These are phyloP conservation scores for Lycaena phlaeas DNA, from an alignment of 2,888 invertebrate genomes.

Conservation along the genomic window DNA sequence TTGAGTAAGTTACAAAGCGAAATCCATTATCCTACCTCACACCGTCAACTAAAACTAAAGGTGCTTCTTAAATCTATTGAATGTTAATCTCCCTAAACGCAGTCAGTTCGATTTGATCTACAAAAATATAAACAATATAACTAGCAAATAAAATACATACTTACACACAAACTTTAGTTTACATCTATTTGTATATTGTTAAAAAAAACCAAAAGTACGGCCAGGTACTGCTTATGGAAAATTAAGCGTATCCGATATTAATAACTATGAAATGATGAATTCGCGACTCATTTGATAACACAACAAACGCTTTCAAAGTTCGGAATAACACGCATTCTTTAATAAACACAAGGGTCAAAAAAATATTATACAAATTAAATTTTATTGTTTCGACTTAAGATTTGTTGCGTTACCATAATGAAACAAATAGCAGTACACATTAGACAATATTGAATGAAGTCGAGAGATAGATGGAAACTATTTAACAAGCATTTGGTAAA, in stretches of 20 bases:
- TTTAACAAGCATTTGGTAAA: constrained; percentile 9
- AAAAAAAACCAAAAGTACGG: constrained; percentile 54
- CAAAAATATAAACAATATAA: constrained; percentile 56
- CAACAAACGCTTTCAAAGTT: not conserved
- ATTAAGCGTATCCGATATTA: constrained; percentile 54
- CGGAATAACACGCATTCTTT: too few relatives aligned
- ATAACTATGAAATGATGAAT: not conserved
- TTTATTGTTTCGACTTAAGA: too few relatives aligned
- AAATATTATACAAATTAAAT: too few relatives aligned
- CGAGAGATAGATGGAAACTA: not conserved
- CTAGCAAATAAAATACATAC: constrained; percentile 44
- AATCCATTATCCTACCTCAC: constrained; percentile 12
- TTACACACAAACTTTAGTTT: constrained; percentile 43
- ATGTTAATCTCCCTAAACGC: constrained; percentile 60
- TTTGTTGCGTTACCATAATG: too few relatives aligned
- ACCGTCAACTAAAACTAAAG: constrained; percentile 39
- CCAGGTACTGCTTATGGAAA: constrained; percentile 60
- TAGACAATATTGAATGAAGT: not conserved
- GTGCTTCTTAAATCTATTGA: constrained; percentile 53
- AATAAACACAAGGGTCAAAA: too few relatives aligned
- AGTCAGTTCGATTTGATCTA: constrained; percentile 64
- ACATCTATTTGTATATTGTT: constrained; percentile 54
- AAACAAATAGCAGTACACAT: constrained; percentile 2
- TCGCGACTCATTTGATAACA: constrained; percentile 1
- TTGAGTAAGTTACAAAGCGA: constrained; percentile 10